phyloP scores from a whole-genome alignment of 2,888 invertebrate genomes.

The Poecilobothrus nobilitatus region DNA sequence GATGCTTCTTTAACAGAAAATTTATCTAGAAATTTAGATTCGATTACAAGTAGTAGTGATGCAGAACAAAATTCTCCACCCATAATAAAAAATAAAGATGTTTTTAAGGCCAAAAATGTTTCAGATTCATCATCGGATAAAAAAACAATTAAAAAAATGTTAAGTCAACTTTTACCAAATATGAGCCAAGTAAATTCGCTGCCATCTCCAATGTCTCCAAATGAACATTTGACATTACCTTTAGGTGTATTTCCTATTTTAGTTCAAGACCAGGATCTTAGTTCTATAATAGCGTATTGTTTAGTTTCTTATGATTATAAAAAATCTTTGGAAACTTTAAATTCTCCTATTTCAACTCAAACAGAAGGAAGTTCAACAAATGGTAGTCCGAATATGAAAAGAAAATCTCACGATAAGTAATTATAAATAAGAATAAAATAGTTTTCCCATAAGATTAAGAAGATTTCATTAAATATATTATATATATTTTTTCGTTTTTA shows the following conservation, averaged over 20 bases:
- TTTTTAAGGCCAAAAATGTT: background rate
- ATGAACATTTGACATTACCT: conserved; percentile 64
- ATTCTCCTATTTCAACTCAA: conserved; percentile 18
- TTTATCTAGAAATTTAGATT: conserved; percentile 13
- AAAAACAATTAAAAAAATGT: conserved; percentile 57
- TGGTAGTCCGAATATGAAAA: conserved; percentile 36
- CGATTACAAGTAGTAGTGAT: conserved; percentile 18
- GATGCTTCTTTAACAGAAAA: background rate
- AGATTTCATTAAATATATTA: conserved; percentile 2
- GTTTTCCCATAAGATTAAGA: too few species aligned
- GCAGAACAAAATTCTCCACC: conserved; percentile 24
- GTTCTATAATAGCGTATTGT: conserved; percentile 78
- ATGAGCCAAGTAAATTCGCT: conserved; percentile 43
- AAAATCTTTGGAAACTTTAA: conserved; percentile 48
- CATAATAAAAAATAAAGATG: background rate
- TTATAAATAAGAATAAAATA: conserved; percentile 13
- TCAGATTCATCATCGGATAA: conserved; percentile 41
- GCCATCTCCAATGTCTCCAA: conserved; percentile 53
- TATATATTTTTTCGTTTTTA: conserved; percentile 3
- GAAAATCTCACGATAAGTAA: conserved; percentile 37
- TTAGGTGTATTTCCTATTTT: conserved; percentile 56
- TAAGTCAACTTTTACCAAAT: conserved; percentile 59
- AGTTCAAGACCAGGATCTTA: conserved; percentile 71
- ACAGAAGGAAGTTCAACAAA: conserved; percentile 22
- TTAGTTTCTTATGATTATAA: conserved; percentile 66